Percentiles rank a stretch among this genome's conserved stretches.
Conservation (phyloP, 2,113 vertebrate genomes). For the Oostethus manadensis region DNA sequence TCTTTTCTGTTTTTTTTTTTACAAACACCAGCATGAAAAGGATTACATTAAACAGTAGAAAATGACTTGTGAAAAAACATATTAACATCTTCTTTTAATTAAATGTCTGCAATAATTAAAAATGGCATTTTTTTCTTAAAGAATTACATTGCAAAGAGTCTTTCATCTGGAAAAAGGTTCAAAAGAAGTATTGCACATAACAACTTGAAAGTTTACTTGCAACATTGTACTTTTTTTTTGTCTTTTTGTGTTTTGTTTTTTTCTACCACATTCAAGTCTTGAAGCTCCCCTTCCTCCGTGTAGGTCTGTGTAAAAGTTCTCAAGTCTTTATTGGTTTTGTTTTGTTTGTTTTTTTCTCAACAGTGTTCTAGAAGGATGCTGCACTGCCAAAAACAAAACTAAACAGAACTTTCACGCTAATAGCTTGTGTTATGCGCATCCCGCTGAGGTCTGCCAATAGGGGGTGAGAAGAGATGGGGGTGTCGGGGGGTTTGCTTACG, state of each 20-base stretch:
- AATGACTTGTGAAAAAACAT: constrained; percentile 88
- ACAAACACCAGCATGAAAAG: constrained; percentile 99
- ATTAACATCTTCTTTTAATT: constrained; percentile 97
- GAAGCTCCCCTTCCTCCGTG: constrained; percentile 92
- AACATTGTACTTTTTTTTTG: constrained; percentile 78
- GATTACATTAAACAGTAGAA: constrained; percentile 99
- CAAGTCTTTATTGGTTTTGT: constrained; percentile 78
- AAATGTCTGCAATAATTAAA: constrained; percentile 99
- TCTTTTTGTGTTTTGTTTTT: not conserved
- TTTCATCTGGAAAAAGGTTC: constrained; percentile 92
- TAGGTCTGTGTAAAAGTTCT: constrained; percentile 87
- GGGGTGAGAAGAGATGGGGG: constrained; percentile 41
- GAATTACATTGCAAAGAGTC: constrained; percentile 99
- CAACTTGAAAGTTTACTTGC: constrained; percentile 99
- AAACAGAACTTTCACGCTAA: constrained; percentile 21
- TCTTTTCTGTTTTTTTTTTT: constrained; percentile 99
- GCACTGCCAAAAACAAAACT: constrained; percentile 73
- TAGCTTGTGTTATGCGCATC: constrained; percentile 82
- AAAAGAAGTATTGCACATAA: constrained; percentile 99
- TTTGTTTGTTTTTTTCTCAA: constrained; percentile 50
- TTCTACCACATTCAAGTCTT: constrained; percentile 99
- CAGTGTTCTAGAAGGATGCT: constrained; percentile 89
- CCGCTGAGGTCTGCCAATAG: constrained; percentile 96
- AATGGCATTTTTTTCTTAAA: constrained; percentile 85
- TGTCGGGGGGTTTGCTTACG: constrained; percentile 44